Base-by-base conservation (phyloP, 2,113 vertebrate species). In the Lophius piscatorius region DNA sequence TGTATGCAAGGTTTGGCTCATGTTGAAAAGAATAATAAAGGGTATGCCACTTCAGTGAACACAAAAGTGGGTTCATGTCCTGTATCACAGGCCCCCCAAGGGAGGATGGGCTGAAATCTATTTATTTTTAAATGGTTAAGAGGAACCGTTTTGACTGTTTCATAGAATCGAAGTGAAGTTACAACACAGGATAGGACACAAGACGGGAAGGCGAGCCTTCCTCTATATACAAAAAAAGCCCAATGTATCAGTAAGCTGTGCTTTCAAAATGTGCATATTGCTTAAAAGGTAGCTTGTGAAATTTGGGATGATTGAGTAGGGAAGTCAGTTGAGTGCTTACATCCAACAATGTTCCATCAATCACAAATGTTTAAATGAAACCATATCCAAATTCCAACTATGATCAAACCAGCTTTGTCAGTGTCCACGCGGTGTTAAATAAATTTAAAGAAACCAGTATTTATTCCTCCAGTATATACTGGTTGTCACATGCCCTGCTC, bases 81-180 rank as follows among this genome's bases (percentile, higher is more conserved):
- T 47, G 8, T 54, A 33, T 61, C 48, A 22, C 48, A 22, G 10
- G 20, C 11, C 2, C 16, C 20, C 12, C 4, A 1, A 20, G 17
- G 3, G 26, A 17, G 16, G 9, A 21, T 10, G 21, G 9, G 44
- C 21, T 57, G 40, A 24, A 45, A 26, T 45, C 5, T 4, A 17
- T 69, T 42, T 31, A 36, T 60, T 59, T 42, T 34, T 10, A n/a
- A 22, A 24, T 11, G 4, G 3, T 50, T 1, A 70, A 76, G 48
- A 70, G 70, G 76, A 85, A 82, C 59, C 50, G 5, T 46, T 82
- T 65, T 47, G 42, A 66, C 69, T n/a, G 78, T 58, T 14, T 61
- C 22, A 41, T 21, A 61, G 23, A 66, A 45, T 17, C 48, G 64
- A 66, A 33, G 52, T 69, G 60, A 70, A 52, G 61, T 59, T 74